Percentiles rank a stretch among this genome's conserved stretches.
Evolutionary conservation across 2,797 vertebrate species (phyloP).

Genomic region (Loriculus beryllinus): DNA sequence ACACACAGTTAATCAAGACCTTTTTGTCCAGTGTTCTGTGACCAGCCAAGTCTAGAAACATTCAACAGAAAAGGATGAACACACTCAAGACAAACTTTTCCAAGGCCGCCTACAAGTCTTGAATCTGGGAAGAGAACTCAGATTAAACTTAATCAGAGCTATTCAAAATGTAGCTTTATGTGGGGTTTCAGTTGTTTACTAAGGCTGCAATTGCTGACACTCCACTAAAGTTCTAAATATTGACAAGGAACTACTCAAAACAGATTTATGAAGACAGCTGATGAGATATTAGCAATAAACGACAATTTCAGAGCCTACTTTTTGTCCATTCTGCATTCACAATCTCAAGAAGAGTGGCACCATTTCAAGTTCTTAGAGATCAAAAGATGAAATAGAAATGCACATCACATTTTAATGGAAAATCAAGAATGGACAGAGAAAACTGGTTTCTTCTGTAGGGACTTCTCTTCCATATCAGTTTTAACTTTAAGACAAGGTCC

Average conservation of each 20-base stretch:
- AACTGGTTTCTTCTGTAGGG: background rate
- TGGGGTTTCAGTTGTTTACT: background rate
- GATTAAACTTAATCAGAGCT: background rate
- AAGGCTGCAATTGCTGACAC: background rate
- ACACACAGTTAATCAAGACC: background rate
- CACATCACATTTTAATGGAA: background rate
- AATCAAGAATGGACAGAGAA: background rate
- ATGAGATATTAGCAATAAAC: background rate
- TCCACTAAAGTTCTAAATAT: background rate
- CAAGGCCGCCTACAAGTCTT: background rate
- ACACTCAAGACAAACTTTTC: background rate
- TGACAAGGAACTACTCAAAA: background rate
- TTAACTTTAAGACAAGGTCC: background rate
- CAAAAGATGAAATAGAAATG: background rate
- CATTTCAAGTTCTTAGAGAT: background rate
- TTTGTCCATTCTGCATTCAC: background rate
- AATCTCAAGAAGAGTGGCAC: background rate
- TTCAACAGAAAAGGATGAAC: background rate
- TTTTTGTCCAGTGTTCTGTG: background rate
- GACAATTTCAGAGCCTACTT: background rate
- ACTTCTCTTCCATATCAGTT: background rate
- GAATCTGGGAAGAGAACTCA: background rate
- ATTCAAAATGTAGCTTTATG: background rate
- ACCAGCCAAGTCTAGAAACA: background rate
- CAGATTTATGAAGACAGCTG: background rate